Conservation (phyloP, 2,797 vertebrate species). For the Onychomys leucogaster region DNA sequence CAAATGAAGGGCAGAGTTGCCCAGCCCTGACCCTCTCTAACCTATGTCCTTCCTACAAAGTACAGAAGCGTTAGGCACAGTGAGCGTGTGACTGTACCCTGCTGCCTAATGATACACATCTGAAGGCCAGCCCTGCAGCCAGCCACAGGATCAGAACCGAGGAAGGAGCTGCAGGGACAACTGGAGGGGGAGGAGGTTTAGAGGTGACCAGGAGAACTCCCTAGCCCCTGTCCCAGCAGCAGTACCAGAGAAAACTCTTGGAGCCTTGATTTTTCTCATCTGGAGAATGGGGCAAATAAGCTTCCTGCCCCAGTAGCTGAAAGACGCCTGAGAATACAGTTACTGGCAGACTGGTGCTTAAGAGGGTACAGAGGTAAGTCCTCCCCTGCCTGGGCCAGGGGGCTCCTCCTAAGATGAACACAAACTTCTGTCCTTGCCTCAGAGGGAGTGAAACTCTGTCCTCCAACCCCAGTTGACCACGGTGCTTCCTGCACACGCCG, state of each 20-base stretch:
- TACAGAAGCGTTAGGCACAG: background rate
- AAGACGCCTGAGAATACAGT: background rate
- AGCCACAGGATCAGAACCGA: background rate
- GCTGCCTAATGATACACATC: background rate
- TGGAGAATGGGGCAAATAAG: background rate
- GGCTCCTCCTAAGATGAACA: background rate
- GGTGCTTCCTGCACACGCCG: rapidly evolving
- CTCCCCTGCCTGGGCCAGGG: background rate
- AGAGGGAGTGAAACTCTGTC: background rate
- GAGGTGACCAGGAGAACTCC: background rate
- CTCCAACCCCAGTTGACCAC: background rate
- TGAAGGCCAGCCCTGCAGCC: background rate
- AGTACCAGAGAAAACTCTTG: background rate
- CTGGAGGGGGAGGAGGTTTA: background rate
- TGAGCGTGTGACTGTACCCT: background rate
- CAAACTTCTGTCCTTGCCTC: background rate
- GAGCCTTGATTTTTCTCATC: background rate
- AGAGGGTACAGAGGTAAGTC: no score
- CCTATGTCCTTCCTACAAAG: background rate
- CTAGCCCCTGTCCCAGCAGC: rapidly evolving
- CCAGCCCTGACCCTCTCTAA: background rate
- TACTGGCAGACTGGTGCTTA: background rate
- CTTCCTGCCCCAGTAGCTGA: no score
- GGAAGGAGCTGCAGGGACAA: background rate
- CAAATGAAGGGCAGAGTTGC: background rate